Conservation (phyloP, 2,888 invertebrate species). For the Callinectes sapidus region DNA sequence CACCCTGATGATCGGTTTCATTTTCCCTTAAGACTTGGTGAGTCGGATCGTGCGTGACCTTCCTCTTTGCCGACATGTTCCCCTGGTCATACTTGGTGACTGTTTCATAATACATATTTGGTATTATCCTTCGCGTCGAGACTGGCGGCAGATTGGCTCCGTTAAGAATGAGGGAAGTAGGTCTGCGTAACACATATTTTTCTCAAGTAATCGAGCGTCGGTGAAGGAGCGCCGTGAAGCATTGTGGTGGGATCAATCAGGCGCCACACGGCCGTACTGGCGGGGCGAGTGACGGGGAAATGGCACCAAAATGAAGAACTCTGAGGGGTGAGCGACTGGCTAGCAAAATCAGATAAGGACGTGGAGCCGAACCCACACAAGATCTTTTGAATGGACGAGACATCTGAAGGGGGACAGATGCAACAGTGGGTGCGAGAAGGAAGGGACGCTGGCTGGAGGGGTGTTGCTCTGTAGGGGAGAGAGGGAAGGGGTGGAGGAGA, state of each 20-base stretch:
- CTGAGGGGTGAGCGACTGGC: background rate
- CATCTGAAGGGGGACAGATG: slow-evolving; percentile 2
- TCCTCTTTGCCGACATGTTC: background rate
- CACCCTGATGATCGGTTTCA: slow-evolving; percentile 11
- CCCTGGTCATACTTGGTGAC: background rate
- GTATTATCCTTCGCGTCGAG: background rate
- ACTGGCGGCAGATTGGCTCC: background rate
- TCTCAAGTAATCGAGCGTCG: background rate
- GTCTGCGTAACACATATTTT: background rate
- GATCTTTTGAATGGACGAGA: background rate
- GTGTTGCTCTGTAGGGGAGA: background rate
- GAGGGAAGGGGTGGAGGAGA: background rate
- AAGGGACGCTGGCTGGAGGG: background rate
- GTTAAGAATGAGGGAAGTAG: background rate
- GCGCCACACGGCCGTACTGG: background rate
- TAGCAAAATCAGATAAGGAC: slow-evolving; percentile 17
- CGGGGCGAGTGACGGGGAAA: background rate
- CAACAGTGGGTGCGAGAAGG: background rate
- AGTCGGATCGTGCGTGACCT: background rate
- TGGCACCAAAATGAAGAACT: background rate
- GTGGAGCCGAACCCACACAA: background rate
- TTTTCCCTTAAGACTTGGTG: background rate
- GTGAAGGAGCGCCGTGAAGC: background rate
- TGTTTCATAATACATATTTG: background rate
- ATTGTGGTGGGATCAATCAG: background rate